Base-by-base conservation (phyloP, 2,113 vertebrate species). In the Sterna hirundo region DNA sequence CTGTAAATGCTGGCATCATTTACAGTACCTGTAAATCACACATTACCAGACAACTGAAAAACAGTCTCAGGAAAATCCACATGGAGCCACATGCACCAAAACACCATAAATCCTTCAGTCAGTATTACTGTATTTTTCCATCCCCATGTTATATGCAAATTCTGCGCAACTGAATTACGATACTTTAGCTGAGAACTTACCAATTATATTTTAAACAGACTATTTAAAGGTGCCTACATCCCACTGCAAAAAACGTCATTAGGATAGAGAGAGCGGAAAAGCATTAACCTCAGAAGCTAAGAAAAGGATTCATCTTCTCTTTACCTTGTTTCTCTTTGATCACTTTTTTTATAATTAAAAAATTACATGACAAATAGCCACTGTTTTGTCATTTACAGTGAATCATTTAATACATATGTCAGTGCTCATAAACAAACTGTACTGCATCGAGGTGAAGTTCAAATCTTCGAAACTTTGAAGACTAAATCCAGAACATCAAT, bases 161-260 rank as follows among this genome's bases (percentile, higher is more conserved):
- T 66, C 40, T 46, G n/a, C 1, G 6, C 79, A 93, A 70, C 10
- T 75, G 68, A 83, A 88, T 83, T 66, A 61, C 0, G 14, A 42
- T 34, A 29, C 23, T 21, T 61, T 16, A 89, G 88, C 86, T n/a
- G 57, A 93, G 55, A 64, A 15, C 57, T 91, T 62, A 58, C 60
- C 68, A 58, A 89, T 75, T 70, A 61, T 51, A 79, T 51, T 96
- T 94, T 72, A 64, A 91, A 89, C 52, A 60, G 77, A 47, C 72
- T 94, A 86, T 88, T 88, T 93, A 84, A 88, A 93, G 74, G 40
- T 77, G 34, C 40, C 83, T 69, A 75, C 82, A 83, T 42, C 76
- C 72, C 79, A 81, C 52, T 60, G 61, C 69, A 86, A 62, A 75
- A 76, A 88, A 58, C 11, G 12, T 82, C 57, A 76, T 42, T 42